Percentiles rank a stretch among this genome's conserved stretches.
Conservation (phyloP, 2,888 invertebrate species). For the Drosophila prostipennis region DNA sequence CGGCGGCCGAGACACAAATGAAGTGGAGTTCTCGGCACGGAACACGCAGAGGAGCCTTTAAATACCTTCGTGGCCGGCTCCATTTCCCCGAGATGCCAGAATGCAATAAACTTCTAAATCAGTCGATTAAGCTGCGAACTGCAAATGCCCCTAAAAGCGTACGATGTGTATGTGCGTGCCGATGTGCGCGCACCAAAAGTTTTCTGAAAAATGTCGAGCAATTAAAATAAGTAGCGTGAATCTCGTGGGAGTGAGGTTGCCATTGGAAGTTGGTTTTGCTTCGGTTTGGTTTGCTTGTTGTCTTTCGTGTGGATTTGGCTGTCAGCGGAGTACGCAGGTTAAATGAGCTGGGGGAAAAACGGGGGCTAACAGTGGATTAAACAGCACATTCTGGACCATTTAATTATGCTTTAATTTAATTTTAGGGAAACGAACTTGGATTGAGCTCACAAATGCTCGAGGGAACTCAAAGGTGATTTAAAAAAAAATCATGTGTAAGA, state of each 20-base stretch:
- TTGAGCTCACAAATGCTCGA: not conserved
- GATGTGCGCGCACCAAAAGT: conserved; percentile 21
- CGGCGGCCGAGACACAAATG: conserved; percentile 9
- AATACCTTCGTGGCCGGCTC: conserved; percentile 72
- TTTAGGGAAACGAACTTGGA: not conserved
- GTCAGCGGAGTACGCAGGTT: conserved; percentile 54
- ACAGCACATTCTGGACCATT: conserved; percentile 11
- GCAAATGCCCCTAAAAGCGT: conserved; percentile 61
- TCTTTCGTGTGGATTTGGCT: conserved; percentile 55
- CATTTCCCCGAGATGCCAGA: conserved; percentile 65
- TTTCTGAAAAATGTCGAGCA: conserved; percentile 74
- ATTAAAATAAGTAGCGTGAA: conserved; percentile 72
- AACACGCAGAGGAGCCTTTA: conserved; percentile 57
- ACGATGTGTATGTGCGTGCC: conserved; percentile 12
- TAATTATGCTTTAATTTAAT: conserved; percentile 27
- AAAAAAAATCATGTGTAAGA: too few species aligned
- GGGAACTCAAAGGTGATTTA: not conserved
- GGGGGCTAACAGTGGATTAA: not conserved
- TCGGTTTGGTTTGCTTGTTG: conserved; percentile 36
- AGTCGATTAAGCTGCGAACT: conserved; percentile 72
- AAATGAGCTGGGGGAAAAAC: conserved; percentile 33
- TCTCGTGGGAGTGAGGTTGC: conserved; percentile 32
- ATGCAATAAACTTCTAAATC: conserved; percentile 79
- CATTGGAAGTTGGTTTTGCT: conserved; percentile 20
- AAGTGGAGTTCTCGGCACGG: conserved; percentile 20